Evolutionary conservation across 2,113 vertebrate genomes (phyloP).

Genomic region (Forbesichthys agassizii): DNA sequence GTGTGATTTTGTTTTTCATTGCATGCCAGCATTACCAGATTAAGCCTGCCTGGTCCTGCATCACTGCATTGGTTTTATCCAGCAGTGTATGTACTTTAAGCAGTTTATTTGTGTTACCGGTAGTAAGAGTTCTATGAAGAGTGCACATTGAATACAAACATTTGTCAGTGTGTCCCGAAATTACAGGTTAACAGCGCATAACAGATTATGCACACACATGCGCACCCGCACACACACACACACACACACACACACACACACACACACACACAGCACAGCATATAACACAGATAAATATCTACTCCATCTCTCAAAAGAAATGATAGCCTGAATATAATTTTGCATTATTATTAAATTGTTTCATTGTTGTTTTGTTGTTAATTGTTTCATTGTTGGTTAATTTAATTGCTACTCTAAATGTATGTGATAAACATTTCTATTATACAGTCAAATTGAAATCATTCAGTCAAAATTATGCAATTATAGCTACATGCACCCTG

Average conservation of each 20-base stretch:
- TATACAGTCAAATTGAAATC: too few relatives aligned
- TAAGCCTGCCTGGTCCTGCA: constrained; percentile 6
- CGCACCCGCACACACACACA: constrained; percentile 7
- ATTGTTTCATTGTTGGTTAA: too few relatives aligned
- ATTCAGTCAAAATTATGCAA: too few relatives aligned
- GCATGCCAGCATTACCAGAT: constrained; percentile 24
- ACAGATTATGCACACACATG: background rate
- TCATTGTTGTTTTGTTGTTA: too few relatives aligned
- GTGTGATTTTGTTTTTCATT: constrained; percentile 15
- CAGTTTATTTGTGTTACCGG: constrained; percentile 41
- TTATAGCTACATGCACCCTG: too few relatives aligned
- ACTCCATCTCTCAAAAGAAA: too few relatives aligned
- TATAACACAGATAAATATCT: background rate
- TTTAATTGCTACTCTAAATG: too few relatives aligned
- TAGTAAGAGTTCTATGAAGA: constrained; percentile 33
- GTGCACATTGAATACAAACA: background rate
- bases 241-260: constrained; percentile 4
- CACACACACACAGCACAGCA: background rate
- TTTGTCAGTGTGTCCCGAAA: too few relatives aligned
- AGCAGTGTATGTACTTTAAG: constrained; percentile 31
- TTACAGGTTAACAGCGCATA: constrained; percentile 12
- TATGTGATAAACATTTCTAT: too few relatives aligned
- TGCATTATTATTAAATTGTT: too few relatives aligned
- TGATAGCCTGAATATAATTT: too few relatives aligned
- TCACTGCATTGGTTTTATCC: constrained; percentile 1